Conservation (phyloP, 2,113 vertebrate genomes). For the Erythrocercus mccallii region DNA sequence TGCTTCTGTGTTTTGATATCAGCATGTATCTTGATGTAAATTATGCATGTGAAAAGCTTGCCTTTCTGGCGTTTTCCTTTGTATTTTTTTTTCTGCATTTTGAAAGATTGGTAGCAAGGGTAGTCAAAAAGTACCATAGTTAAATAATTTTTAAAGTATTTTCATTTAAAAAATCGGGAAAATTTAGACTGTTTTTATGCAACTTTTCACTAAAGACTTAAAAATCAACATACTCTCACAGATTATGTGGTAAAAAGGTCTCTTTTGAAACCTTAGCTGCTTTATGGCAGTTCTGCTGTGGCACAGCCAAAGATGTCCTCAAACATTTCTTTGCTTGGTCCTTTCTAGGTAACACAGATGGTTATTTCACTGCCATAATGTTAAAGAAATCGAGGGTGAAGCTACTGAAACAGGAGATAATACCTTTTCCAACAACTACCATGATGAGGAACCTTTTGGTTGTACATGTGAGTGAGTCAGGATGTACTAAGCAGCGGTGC, state of each 20-base stretch:
- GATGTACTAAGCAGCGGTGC: background rate
- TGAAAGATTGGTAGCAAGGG: background rate
- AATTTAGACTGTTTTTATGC: accelerated
- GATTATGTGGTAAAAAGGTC: background rate
- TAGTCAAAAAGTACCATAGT: background rate
- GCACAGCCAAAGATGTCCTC: background rate
- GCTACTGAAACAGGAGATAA: constrained; percentile 80
- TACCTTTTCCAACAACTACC: constrained; percentile 82
- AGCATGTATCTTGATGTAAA: background rate
- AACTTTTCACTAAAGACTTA: background rate
- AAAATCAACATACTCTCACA: accelerated
- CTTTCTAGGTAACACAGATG: constrained; percentile 81
- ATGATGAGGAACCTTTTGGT: constrained; percentile 96
- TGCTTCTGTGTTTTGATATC: background rate
- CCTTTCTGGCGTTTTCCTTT: background rate
- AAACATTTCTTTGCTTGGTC: background rate
- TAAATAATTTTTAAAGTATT: background rate
- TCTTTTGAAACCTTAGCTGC: background rate
- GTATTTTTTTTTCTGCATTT: background rate
- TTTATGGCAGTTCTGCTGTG: background rate
- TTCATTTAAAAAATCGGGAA: background rate
- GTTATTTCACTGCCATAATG: constrained; percentile 91
- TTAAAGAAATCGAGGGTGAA: constrained; percentile 88
- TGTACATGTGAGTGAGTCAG: constrained; percentile 77
- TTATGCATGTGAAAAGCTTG: background rate